These are phyloP conservation scores for Etheostoma cragini DNA, from an alignment of 2,113 vertebrate genomes.

Conservation along the genomic window DNA sequence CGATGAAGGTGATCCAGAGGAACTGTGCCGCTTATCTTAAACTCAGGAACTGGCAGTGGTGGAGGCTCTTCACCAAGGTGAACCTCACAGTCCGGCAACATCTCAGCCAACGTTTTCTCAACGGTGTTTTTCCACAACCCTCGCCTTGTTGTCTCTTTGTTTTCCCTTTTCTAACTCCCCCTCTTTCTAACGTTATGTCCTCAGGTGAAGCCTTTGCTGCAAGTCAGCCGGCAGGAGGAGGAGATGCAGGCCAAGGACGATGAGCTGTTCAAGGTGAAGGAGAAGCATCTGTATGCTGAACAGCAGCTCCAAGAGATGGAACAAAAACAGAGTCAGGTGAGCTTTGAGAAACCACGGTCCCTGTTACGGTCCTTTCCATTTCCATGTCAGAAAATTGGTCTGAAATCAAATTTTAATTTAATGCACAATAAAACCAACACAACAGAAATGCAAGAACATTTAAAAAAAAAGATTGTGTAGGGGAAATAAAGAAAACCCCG, in stretches of 20 bases:
- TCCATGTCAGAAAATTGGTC: not conserved
- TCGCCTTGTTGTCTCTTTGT: not conserved
- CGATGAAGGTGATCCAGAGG: conserved; percentile 98
- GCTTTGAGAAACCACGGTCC: not conserved
- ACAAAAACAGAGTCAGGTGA: conserved; percentile 90
- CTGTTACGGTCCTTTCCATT: not conserved
- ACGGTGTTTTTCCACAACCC: not conserved
- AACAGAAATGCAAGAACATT: too few species aligned
- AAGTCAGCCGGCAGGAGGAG: conserved; percentile 97
- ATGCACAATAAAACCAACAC: too few species aligned
- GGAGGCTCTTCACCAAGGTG: conserved; percentile 99
- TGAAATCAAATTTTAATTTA: not conserved
- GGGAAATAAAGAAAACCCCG: too few species aligned
- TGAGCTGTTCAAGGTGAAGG: conserved; percentile 91
- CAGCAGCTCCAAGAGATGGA: conserved; percentile 90
- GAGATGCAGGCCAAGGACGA: conserved; percentile 97
- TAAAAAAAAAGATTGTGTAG: too few species aligned
- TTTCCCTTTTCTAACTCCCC: not conserved
- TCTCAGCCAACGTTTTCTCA: not conserved
- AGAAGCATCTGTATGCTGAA: conserved; percentile 91
- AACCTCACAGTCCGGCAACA: not conserved
- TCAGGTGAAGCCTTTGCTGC: conserved; percentile 96
- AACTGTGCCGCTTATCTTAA: conserved; percentile 99
- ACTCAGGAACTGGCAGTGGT: conserved; percentile 99
- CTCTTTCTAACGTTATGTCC: not conserved